Percentiles rank a stretch among this genome's conserved stretches.
Conservation (phyloP, 2,888 invertebrate genomes). For the Platynereis dumerilii region DNA sequence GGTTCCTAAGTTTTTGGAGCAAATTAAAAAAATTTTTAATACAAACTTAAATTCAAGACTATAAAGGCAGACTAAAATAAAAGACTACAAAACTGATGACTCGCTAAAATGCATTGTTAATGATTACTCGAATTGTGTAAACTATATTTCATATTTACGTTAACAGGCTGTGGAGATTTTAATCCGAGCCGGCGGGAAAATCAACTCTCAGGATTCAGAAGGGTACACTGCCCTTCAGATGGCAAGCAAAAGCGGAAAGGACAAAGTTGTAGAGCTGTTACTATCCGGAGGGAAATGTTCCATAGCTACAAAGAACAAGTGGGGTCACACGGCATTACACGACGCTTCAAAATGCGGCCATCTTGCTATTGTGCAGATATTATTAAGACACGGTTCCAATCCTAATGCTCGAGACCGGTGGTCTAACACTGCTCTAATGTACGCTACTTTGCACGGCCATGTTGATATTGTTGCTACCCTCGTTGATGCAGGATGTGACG, state of each 20-base stretch:
- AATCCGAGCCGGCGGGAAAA: neutral
- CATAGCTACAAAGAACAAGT: slow-evolving; percentile 49
- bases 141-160: no score
- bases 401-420: slow-evolving; percentile 22
- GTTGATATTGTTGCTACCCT: slow-evolving; percentile 21
- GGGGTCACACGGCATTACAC: slow-evolving; percentile 62
- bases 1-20: no score
- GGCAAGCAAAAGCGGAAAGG: slow-evolving; percentile 17
- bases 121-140: no score
- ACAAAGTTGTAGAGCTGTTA: slow-evolving; percentile 14
- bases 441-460: slow-evolving; percentile 28
- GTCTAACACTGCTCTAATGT: slow-evolving; percentile 28
- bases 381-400: slow-evolving; percentile 22
- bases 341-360: slow-evolving; percentile 44
- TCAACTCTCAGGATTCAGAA: slow-evolving; percentile 13
- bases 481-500: slow-evolving; percentile 15
- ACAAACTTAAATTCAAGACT: no score
- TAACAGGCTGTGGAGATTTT: neutral
- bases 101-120: no score
- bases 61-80: no score
- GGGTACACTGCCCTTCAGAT: slow-evolving; percentile 24
- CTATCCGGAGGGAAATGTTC: slow-evolving; percentile 5
- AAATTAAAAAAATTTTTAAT: no score
- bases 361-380: slow-evolving; percentile 11
- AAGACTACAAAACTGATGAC: no score